phyloP scores from a whole-genome alignment of 2,888 invertebrate species.

The Glaucopsyche alexis region DNA sequence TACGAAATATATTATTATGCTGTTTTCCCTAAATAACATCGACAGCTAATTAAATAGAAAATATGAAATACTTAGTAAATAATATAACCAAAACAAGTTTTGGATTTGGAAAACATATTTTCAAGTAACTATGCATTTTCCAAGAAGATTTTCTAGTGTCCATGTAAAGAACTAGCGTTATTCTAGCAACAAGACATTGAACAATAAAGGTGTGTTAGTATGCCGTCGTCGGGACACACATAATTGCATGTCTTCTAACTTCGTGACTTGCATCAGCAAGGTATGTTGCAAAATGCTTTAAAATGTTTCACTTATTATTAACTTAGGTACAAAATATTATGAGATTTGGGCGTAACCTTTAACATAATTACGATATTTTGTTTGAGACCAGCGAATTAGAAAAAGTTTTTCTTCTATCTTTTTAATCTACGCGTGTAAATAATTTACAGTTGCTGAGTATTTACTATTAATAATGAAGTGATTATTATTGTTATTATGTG shows the following conservation, averaged over 20 bases:
- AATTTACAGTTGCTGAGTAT: too few species aligned
- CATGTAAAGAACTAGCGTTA: neutral
- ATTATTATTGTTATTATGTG: neutral
- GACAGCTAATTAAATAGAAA: too few species aligned
- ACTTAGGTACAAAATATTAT: neutral
- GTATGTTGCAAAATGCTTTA: conserved; percentile 36
- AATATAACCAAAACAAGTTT: too few species aligned
- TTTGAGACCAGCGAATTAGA: too few species aligned
- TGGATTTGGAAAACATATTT: neutral
- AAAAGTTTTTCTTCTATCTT: too few species aligned
- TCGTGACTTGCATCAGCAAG: conserved; percentile 62
- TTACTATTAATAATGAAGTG: too few species aligned
- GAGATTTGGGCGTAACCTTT: too few species aligned
- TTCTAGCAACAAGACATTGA: neutral
- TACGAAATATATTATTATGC: too few species aligned
- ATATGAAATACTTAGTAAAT: too few species aligned
- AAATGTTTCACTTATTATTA: neutral
- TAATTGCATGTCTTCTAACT: conserved; percentile 62
- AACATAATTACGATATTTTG: too few species aligned
- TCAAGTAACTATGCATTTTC: neutral
- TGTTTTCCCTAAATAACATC: too few species aligned
- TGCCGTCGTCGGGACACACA: conserved; percentile 59
- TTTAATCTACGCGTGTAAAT: too few species aligned
- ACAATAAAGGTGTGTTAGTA: conserved; percentile 57
- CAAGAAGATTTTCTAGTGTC: neutral